Evolutionary conservation across 2,113 vertebrate species (phyloP), one percentile per base, ranked within the genome.

Genomic region (Pristiophorus japonicus): DNA sequence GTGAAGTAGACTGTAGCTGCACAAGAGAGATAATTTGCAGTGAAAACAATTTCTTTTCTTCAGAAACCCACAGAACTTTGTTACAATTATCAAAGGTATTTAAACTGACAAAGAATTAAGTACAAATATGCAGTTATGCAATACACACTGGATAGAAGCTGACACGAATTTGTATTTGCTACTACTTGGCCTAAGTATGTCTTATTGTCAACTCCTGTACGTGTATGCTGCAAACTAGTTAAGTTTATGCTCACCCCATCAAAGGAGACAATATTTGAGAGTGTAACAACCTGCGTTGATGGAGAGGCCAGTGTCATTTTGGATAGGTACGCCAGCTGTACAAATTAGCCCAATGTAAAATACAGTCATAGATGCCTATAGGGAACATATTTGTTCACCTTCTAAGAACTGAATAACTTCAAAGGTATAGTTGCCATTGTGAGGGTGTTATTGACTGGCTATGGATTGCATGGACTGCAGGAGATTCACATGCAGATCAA

Each of bases 401-500:
- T 94, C 93, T 67, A 34, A 51, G 42, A 94, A 94, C 22, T 47
- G 66, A 51, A 70, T 51, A 94, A 94, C 65, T 70, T 94, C 66
- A 94, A 94, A 94, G 93, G 65, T 94, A 42, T 66, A 14, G 42
- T 94, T 70, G 93, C 73, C 42, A 94, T 73, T 94, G 66, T 94
- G 27, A 94, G 66, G 65, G 65, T 47, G 66, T 94, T 94, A 94
- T 94, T 94, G 93, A 94, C 93, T 51, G 22, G 65, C 63, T 67
- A 94, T 94, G 65, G 92, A 94, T 94, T 47, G 93, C 93, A 73
- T 18, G 14, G 66, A 73, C 93, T 70, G 66, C 93, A 94, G 93
- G 93, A 94, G 93, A 70, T 94, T 94, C 93, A 70, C 20, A 70
- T 73, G 93, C 12, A 94, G 66, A 94, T 94, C 93, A 94, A 94